Conservation (phyloP, 2,797 vertebrate genomes). For the Carduelis carduelis region DNA sequence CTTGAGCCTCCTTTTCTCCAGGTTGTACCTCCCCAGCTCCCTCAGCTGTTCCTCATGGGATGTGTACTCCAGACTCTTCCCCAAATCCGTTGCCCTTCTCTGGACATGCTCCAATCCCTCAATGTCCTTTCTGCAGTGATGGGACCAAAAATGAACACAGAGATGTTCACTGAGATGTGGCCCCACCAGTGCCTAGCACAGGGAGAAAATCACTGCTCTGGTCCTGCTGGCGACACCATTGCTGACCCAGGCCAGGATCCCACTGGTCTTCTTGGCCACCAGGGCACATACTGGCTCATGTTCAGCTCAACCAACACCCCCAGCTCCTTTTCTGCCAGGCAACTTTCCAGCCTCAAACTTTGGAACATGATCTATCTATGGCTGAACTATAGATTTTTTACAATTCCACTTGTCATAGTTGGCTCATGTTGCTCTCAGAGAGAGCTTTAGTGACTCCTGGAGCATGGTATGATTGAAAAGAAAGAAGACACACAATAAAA, state of each 20-base stretch:
- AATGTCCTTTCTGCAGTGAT: not conserved
- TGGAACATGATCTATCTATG: not conserved
- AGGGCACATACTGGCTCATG: not conserved
- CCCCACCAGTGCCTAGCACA: not conserved
- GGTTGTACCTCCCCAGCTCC: not conserved
- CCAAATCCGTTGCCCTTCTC: rapidly evolving
- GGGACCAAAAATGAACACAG: not conserved
- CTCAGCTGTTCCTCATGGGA: not conserved
- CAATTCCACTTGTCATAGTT: not conserved
- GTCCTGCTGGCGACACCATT: not conserved
- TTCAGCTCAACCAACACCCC: not conserved
- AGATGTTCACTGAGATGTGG: not conserved
- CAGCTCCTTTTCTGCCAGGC: not conserved
- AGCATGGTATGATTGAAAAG: not conserved
- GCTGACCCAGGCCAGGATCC: not conserved
- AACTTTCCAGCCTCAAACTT: not conserved
- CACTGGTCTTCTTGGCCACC: not conserved
- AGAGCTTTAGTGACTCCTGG: not conserved
- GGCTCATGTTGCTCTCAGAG: not conserved
- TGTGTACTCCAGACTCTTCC: not conserved
- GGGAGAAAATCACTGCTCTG: not conserved
- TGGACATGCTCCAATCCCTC: not conserved
- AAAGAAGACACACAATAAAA: not conserved
- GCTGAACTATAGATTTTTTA: not conserved
- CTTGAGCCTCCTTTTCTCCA: not conserved